phyloP scores from a whole-genome alignment of 2,797 vertebrate species.

The Melanotaenia trifasciata region DNA sequence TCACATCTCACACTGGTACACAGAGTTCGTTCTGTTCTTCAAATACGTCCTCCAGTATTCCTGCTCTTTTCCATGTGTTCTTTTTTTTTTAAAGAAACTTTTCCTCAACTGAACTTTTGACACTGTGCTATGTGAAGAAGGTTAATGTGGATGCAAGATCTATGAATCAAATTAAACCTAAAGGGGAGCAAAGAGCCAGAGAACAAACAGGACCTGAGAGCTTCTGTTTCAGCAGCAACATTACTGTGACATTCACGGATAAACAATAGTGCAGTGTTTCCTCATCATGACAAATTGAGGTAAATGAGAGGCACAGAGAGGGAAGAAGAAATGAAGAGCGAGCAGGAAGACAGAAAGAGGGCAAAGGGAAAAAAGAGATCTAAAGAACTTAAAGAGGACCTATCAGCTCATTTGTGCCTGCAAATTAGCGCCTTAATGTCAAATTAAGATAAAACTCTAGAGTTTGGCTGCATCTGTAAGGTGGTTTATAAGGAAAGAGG shows the following conservation, averaged over 20 bases:
- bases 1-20: constrained; percentile 62
- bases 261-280: constrained; percentile 80
- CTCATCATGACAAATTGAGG: constrained; percentile 63
- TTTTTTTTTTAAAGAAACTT: too few species aligned
- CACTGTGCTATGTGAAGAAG: constrained; percentile 57
- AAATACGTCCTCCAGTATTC: constrained; percentile 43
- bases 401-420: neutral
- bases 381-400: constrained; percentile 4
- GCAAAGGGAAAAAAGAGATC: neutral
- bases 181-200: constrained; percentile 14
- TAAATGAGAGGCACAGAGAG: constrained; percentile 40
- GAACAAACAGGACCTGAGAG: constrained; percentile 27
- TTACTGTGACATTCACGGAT: constrained; percentile 56
- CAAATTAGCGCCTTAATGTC: neutral
- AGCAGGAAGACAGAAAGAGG: neutral
- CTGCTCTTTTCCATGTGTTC: constrained; percentile 55
- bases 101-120: constrained; percentile 63
- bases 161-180: constrained; percentile 28
- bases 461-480: neutral
- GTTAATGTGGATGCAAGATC: constrained; percentile 18
- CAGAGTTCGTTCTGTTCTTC: constrained; percentile 54
- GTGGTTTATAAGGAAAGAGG: neutral
- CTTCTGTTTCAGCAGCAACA: constrained; percentile 58
- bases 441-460: neutral
- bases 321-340: constrained; percentile 19